phyloP scores from a whole-genome alignment of 2,113 vertebrate genomes.

The Sylvia atricapilla region DNA sequence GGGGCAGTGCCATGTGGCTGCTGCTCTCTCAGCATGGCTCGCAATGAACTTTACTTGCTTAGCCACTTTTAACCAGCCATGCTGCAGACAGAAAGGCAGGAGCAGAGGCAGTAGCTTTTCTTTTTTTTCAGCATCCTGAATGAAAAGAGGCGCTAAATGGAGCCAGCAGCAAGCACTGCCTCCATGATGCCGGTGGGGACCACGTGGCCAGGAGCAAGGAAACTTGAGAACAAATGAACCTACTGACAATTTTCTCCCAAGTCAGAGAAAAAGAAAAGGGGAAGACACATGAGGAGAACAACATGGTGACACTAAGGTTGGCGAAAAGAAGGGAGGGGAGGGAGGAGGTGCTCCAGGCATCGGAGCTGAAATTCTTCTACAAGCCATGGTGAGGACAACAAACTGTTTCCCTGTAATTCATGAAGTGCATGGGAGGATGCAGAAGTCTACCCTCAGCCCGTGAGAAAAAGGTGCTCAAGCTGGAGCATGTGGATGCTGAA shows the following conservation, averaged over 20 bases:
- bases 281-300: background rate
- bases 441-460: background rate
- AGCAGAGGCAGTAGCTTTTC: background rate
- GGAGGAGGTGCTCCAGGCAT: background rate
- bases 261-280: background rate
- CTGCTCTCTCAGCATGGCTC: background rate
- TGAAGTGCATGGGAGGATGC: background rate
- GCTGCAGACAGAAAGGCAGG: background rate
- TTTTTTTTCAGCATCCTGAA: background rate
- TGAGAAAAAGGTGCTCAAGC: background rate
- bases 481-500: background rate
- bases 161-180: accelerated
- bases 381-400: background rate
- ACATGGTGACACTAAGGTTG: background rate
- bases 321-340: background rate
- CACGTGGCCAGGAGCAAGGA: background rate
- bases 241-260: background rate
- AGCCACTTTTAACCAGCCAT: background rate
- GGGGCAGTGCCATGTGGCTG: accelerated
- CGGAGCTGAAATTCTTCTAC: no score
- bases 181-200: background rate
- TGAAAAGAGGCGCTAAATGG: background rate
- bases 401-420: background rate
- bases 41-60: background rate
- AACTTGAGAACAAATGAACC: background rate